Percentiles rank a stretch among this genome's conserved stretches.
Evolutionary conservation across 1,140 invertebrate genomes (phyloP).

Genomic region (Diploscapter pachys): DNA sequence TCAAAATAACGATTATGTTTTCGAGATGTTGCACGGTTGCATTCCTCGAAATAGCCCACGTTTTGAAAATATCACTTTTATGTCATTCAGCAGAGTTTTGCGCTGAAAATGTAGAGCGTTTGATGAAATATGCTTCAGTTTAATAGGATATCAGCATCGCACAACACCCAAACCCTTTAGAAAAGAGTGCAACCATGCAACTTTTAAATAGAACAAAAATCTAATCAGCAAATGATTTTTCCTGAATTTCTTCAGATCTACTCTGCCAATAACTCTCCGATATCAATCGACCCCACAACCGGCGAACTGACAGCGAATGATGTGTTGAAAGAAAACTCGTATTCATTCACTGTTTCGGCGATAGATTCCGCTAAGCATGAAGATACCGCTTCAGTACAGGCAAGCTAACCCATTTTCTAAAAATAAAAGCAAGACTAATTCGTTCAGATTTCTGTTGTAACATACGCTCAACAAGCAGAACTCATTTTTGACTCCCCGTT

Average conservation of each 20-base stretch:
- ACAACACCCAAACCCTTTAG: no score
- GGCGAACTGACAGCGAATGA: slow-evolving; percentile 24
- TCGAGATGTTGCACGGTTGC: neutral
- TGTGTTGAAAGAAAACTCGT: slow-evolving; percentile 23
- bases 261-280: neutral
- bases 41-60: neutral
- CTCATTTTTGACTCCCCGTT: slow-evolving; percentile 25
- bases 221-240: no score
- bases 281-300: slow-evolving; percentile 8
- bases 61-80: neutral
- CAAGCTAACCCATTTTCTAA: no score
- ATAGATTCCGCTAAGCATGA: slow-evolving; percentile 25
- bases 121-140: no score
- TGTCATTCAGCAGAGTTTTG: no score
- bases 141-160: no score
- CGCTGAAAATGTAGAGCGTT: no score
- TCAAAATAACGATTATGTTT: no score
- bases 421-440: no score
- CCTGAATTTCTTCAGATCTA: slow-evolving; percentile 11
- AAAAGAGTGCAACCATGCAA: no score
- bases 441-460: slow-evolving; percentile 34
- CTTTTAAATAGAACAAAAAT: no score
- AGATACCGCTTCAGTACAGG: slow-evolving; percentile 17
- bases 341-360: slow-evolving; percentile 27
- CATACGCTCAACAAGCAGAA: slow-evolving; percentile 32